Evolutionary conservation across 1,140 invertebrate species (phyloP), one percentile per base, ranked within the genome.

Genomic region (Acyrthosiphon pisum): DNA sequence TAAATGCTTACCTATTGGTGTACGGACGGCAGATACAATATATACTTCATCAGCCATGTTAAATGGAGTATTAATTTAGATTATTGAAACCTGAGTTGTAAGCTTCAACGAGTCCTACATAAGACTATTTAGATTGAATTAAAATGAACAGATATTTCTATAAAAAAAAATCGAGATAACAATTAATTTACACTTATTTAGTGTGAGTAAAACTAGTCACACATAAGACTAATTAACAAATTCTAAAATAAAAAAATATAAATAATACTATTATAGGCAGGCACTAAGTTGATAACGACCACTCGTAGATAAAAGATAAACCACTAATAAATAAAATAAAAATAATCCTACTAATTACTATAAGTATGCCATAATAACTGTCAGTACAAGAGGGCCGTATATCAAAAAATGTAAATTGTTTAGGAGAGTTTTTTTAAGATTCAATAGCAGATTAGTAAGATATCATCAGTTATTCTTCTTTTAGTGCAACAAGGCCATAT

Each of bases 11-110:
- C 97, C 97, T 94, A 97, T 96, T 22, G 97, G 96, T 50, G 97
- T 97, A 94, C 97, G 95, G 37, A 96, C 96, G 46, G 96, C 97
- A 41, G 97, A 96, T 20, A 97, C 95, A 94, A 97, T 97, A 8
- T 96, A 96, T 93, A 97, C 96, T n/a, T 96, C 95, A 53, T 94
- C 83, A 83, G 89, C 89, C 94, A 94, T 94, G 90, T 41, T 94
- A 46, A 26, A 56, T 26, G 4, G 30, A 9, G 18, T 56, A 86
- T 46, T 90, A 22, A 90, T 26, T 50, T 41, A 41, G 20, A 76
- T n/a, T 91, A 91, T 20, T n/a, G 26, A 44, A 44, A 76, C 14
- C n/a, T 18, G 37, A 56, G 46, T 8, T 35, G 23, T 50, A 89
- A n/a, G n/a, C 60, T 76, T 76, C 0, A 35, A 35, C 6, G 7